These are phyloP conservation scores for Lymantria monacha DNA, from an alignment of 2,888 invertebrate species.

Conservation along the genomic window DNA sequence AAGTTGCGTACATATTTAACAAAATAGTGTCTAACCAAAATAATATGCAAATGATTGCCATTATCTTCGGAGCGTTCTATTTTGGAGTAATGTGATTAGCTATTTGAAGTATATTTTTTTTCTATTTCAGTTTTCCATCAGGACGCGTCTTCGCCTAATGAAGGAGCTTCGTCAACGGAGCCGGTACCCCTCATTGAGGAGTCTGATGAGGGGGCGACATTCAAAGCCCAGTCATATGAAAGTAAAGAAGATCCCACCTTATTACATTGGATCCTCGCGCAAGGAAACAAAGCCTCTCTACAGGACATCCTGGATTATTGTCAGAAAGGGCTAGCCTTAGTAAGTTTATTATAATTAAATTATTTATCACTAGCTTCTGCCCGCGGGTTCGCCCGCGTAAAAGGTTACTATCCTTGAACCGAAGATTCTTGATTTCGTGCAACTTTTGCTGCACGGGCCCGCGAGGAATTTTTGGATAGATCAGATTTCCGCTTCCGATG, in stretches of 20 bases:
- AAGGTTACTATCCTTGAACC: no score
- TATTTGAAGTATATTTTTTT: not conserved
- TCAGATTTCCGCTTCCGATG: no score
- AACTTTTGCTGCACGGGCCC: no score
- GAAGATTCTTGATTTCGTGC: no score
- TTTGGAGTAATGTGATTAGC: no score
- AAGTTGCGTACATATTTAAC: no score
- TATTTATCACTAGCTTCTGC: no score
- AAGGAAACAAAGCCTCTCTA: slow-evolving; percentile 89
- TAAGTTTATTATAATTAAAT: slow-evolving; percentile 47
- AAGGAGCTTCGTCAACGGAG: slow-evolving; percentile 48
- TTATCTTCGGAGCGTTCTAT: no score
- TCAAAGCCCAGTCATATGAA: slow-evolving; percentile 57
- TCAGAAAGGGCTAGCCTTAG: slow-evolving; percentile 87
- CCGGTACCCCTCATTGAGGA: slow-evolving; percentile 50
- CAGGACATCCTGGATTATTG: slow-evolving; percentile 91
- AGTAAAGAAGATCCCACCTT: slow-evolving; percentile 83
- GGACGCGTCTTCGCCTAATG: slow-evolving; percentile 56
- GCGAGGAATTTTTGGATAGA: no score
- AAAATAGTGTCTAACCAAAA: no score
- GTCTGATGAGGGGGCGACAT: slow-evolving; percentile 62
- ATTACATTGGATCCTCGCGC: slow-evolving; percentile 93
- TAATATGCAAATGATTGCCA: no score
- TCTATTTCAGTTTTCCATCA: slow-evolving; percentile 61
- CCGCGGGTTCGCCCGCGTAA: no score